These are phyloP conservation scores for Psylliodes chrysocephalus DNA, from an alignment of 2,888 invertebrate genomes.

Conservation along the genomic window DNA sequence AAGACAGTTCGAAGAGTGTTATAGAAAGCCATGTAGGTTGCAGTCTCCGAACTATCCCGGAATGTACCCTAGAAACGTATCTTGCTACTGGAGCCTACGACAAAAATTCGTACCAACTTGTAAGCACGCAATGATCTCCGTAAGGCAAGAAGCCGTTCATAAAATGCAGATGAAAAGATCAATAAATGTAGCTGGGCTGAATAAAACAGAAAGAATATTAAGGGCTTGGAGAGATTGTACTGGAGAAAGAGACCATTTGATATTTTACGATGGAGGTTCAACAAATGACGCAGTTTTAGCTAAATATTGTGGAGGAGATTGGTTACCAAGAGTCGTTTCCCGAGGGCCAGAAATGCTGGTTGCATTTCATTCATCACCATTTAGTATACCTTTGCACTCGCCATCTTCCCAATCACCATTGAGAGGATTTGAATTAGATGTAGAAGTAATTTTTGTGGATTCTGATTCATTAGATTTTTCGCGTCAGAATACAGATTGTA, in stretches of 20 bases:
- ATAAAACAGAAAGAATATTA: conserved; percentile 76
- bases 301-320: conserved; percentile 89
- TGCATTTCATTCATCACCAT: conserved; percentile 87
- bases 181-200: conserved; percentile 74
- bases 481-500: conserved; percentile 70
- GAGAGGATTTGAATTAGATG: conserved; percentile 84
- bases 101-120: conserved; percentile 88
- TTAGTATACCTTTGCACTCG: conserved; percentile 80
- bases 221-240: conserved; percentile 88
- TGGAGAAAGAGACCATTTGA: conserved; percentile 82
- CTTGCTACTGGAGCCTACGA: conserved; percentile 88
- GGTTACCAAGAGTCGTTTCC: conserved; percentile 82
- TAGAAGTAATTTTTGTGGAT: conserved; percentile 89
- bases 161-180: conserved; percentile 78
- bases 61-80: conserved; percentile 88
- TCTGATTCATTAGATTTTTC: conserved; percentile 88
- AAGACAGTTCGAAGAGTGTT: conserved; percentile 87
- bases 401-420: conserved; percentile 74
- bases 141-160: conserved; percentile 79
- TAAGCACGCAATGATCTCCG: conserved; percentile 91
- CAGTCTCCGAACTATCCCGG: conserved; percentile 94
- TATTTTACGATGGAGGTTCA: conserved; percentile 86
- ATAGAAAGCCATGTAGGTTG: conserved; percentile 83
- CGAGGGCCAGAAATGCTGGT: conserved; percentile 86
- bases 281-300: conserved; percentile 86